phyloP scores from a whole-genome alignment of 2,888 invertebrate genomes.

The Leptarthrus brevirostris region DNA sequence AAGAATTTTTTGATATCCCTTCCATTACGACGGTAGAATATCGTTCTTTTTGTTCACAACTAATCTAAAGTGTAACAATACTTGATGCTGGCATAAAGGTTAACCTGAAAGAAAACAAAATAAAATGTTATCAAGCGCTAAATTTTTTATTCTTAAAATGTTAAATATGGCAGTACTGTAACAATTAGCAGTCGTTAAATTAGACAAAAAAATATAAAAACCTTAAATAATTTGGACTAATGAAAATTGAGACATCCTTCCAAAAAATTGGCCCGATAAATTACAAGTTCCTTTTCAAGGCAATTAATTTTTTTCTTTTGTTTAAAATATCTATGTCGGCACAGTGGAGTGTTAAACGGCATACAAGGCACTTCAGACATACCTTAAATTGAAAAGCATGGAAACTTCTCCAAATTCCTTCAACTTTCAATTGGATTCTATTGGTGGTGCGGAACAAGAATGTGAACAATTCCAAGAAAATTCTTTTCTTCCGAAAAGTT shows the following conservation, averaged over 20 bases:
- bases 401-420: not conserved
- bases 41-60: not conserved
- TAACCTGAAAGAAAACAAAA: slow-evolving; percentile 24
- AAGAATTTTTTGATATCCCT: slow-evolving; percentile 62
- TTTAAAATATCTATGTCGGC: too few species aligned
- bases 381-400: not conserved
- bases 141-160: not conserved
- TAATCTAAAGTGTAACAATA: slow-evolving; percentile 10
- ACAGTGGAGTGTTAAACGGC: too few species aligned
- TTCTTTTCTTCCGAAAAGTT: not conserved
- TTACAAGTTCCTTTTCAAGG: too few species aligned
- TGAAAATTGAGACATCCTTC: too few species aligned
- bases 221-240: too few species aligned
- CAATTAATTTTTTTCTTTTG: too few species aligned
- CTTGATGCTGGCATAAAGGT: slow-evolving; percentile 29
- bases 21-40: slow-evolving; percentile 56
- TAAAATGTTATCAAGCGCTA: too few species aligned
- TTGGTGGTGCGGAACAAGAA: not conserved
- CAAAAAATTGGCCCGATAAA: too few species aligned
- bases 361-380: not conserved
- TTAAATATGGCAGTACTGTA: too few species aligned
- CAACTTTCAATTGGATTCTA: not conserved
- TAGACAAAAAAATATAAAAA: too few species aligned
- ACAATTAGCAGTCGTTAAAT: too few species aligned
- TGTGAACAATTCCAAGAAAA: slow-evolving; percentile 27